phyloP scores from a whole-genome alignment of 2,888 invertebrate genomes.

The Galerucella pusilla region DNA sequence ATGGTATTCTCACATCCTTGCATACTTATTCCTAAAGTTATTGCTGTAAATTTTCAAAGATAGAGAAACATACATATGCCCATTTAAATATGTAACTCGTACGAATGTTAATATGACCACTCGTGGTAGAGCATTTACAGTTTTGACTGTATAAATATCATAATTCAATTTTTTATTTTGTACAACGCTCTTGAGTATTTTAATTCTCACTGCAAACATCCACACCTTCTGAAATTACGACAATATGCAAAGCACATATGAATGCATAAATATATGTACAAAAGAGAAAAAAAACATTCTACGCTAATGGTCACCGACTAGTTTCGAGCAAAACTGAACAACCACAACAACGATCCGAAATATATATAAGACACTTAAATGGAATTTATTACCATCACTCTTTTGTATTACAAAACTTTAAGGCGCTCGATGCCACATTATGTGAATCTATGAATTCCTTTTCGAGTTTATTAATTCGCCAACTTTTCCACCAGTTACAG shows the following conservation, averaged over 20 bases:
- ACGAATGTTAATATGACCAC: not conserved
- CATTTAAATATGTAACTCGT: not conserved
- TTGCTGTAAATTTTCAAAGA: not conserved
- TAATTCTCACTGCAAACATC: constrained; percentile 3
- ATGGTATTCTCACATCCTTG: too few relatives aligned
- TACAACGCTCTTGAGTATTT: not conserved
- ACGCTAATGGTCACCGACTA: constrained; percentile 41
- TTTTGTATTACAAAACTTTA: constrained; percentile 55
- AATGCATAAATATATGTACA: not conserved
- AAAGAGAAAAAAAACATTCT: constrained; percentile 11
- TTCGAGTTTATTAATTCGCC: constrained; percentile 34
- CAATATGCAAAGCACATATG: constrained; percentile 4
- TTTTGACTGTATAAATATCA: not conserved
- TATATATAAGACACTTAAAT: constrained; percentile 56
- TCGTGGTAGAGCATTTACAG: not conserved
- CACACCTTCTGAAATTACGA: constrained; percentile 6
- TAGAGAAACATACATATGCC: not conserved
- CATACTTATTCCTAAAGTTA: too few relatives aligned
- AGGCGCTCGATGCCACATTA: constrained; percentile 52
- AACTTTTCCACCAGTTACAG: constrained; percentile 21
- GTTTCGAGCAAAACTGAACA: constrained; percentile 50
- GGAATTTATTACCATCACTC: constrained; percentile 53
- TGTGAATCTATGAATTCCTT: constrained; percentile 45
- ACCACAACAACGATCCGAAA: constrained; percentile 53
- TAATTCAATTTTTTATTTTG: not conserved